Percentiles rank a stretch among this genome's conserved stretches.
These are phyloP conservation scores for Camelus bactrianus DNA, from an alignment of 2,113 vertebrate species.

Conservation along the genomic window DNA sequence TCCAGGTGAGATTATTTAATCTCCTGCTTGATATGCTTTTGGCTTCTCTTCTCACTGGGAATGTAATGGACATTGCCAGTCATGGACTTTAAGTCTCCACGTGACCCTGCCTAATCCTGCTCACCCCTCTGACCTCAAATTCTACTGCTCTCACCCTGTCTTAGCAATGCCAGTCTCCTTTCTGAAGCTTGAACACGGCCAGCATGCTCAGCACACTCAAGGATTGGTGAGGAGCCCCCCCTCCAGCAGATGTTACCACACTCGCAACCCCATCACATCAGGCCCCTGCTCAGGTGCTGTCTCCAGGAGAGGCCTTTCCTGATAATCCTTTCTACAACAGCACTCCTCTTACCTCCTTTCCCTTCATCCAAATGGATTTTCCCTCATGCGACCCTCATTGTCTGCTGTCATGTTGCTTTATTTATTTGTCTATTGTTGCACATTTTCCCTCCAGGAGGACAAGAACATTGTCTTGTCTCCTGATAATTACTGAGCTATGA, in stretches of 20 bases:
- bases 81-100: too few relatives aligned
- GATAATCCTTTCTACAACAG: not conserved
- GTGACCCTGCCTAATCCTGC: not conserved
- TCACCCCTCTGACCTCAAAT: not conserved
- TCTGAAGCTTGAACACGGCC: not conserved
- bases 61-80: not conserved
- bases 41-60: not conserved
- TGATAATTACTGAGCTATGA: not conserved
- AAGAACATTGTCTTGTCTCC: not conserved
- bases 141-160: not conserved
- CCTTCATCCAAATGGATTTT: not conserved
- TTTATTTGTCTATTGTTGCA: not conserved
- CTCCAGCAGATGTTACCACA: rapidly evolving
- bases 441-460: not conserved
- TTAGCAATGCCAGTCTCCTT: not conserved
- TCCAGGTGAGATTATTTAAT: not conserved
- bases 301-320: not conserved
- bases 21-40: not conserved
- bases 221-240: not conserved
- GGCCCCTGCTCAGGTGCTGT: not conserved
- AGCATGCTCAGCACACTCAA: rapidly evolving
- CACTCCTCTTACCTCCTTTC: not conserved
- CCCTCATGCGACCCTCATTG: not conserved
- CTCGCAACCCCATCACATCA: not conserved
- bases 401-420: not conserved